phyloP scores from a whole-genome alignment of 2,888 invertebrate species.

The Tinea semifulvella region DNA sequence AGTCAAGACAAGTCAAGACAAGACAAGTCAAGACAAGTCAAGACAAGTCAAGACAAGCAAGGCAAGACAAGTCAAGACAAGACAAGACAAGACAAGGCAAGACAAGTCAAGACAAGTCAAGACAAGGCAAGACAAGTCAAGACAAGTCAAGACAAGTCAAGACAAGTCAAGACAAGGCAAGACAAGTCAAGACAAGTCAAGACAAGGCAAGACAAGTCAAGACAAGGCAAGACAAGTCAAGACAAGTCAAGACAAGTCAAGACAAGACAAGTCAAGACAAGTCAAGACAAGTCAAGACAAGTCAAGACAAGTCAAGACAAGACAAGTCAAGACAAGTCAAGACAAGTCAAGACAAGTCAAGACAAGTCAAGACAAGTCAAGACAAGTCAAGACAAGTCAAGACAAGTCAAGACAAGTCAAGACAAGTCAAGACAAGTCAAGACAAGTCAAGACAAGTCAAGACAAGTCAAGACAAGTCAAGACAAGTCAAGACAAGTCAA shows the following conservation, averaged over 20 bases:
- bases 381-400: constrained; percentile 15
- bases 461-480: constrained; percentile 15
- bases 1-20: constrained; percentile 13
- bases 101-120: too few species aligned
- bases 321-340: constrained; percentile 13
- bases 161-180: constrained; percentile 15
- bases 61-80: too few species aligned
- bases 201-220: too few species aligned
- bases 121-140: constrained; percentile 9
- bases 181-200: constrained; percentile 11
- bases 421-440: constrained; percentile 15
- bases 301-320: constrained; percentile 12
- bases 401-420: constrained; percentile 16
- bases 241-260: constrained; percentile 13
- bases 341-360: constrained; percentile 13
- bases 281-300: constrained; percentile 13
- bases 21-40: constrained; percentile 12
- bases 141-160: constrained; percentile 14
- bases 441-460: constrained; percentile 13
- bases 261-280: constrained; percentile 14
- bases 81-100: too few species aligned
- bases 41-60: constrained; percentile 13
- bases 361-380: constrained; percentile 9
- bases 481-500: constrained; percentile 15
- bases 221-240: constrained; percentile 10